A percentile compares a stretch with the other conserved stretches of the same genome.
Evolutionary conservation across 2,888 invertebrate species (phyloP).

Genomic region (Bhutanitis thaidina): DNA sequence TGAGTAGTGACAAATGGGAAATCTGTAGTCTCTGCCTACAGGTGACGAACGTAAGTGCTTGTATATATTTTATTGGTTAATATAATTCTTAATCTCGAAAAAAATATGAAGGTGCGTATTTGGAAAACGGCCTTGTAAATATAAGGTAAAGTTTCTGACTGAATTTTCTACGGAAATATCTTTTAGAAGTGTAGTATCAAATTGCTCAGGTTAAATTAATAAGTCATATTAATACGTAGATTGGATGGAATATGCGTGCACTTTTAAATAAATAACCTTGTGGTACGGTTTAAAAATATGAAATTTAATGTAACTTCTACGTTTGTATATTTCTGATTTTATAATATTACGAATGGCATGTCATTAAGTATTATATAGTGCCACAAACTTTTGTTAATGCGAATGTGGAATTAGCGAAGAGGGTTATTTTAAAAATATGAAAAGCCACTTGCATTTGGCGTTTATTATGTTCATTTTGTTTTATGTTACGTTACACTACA

Average conservation of each 20-base stretch:
- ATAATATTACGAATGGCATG: too few species aligned
- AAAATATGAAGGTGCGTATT: neutral
- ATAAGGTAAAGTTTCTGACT: neutral
- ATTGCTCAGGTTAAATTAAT: constrained; percentile 15
- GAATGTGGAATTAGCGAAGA: too few species aligned
- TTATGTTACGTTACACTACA: too few species aligned
- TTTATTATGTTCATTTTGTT: too few species aligned
- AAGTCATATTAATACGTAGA: neutral
- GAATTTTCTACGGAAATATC: constrained; percentile 3
- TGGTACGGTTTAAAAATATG: neutral
- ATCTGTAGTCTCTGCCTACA: too few species aligned
- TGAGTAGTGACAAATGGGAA: too few species aligned
- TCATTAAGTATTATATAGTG: too few species aligned
- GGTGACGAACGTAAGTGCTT: neutral
- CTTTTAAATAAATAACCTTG: neutral
- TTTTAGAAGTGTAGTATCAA: neutral
- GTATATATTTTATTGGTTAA: neutral
- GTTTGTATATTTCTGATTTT: neutral
- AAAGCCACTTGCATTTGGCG: too few species aligned
- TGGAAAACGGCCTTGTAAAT: constrained; percentile 2
- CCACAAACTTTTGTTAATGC: too few species aligned
- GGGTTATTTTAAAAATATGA: too few species aligned
- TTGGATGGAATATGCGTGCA: neutral
- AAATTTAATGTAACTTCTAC: neutral
- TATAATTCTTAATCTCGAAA: too few species aligned